phyloP scores from a whole-genome alignment of 2,797 vertebrate genomes.

The Acipenser oxyrinchus region DNA sequence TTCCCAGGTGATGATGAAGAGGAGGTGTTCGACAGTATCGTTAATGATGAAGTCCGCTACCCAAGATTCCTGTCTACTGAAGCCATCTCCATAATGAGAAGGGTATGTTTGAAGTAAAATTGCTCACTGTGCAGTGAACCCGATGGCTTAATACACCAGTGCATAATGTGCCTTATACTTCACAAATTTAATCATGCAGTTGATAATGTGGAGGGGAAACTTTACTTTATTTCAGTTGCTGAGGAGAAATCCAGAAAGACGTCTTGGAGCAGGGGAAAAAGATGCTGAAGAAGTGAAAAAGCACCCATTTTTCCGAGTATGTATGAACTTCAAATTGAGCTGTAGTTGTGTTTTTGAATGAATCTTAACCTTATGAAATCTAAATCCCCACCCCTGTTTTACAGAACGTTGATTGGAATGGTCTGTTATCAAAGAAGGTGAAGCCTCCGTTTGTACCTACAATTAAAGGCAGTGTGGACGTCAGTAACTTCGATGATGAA shows the following conservation, averaged over 20 bases:
- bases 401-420: conserved; percentile 87
- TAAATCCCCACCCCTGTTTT: conserved; percentile 6
- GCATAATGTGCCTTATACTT: too few species aligned
- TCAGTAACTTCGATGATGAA: conserved; percentile 98
- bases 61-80: conserved; percentile 93
- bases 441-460: conserved; percentile 90
- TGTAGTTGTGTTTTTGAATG: too few species aligned
- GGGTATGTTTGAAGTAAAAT: conserved; percentile 57
- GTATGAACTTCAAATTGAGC: conserved; percentile 21
- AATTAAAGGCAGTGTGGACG: conserved; percentile 84
- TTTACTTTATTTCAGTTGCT: conserved; percentile 61
- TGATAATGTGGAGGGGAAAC: too few species aligned
- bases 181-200: too few species aligned
- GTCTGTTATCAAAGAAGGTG: conserved; percentile 86
- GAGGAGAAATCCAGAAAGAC: conserved; percentile 88
- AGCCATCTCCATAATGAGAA: conserved; percentile 97
- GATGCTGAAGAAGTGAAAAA: conserved; percentile 97
- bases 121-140: too few species aligned
- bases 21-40: conserved; percentile 98
- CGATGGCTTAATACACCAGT: too few species aligned
- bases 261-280: conserved; percentile 87
- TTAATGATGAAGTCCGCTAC: conserved; percentile 97
- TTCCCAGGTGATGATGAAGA: conserved; percentile 98
- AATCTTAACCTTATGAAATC: too few species aligned
- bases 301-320: conserved; percentile 93